These are phyloP conservation scores for Rhimphoctona megacephalus DNA, from an alignment of 2,888 invertebrate genomes.

Conservation along the genomic window DNA sequence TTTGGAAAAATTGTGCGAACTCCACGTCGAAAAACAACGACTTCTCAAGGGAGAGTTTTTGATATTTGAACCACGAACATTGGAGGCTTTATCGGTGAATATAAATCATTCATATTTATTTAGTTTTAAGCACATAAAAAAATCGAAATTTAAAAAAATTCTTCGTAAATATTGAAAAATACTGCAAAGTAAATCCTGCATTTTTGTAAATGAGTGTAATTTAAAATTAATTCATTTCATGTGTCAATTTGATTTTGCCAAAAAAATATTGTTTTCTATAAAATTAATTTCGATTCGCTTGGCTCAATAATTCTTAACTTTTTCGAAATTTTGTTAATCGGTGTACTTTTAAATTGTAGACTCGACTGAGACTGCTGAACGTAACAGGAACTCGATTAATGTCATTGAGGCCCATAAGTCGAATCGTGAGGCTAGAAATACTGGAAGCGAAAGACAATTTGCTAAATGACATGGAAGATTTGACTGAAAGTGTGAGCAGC, in stretches of 20 bases:
- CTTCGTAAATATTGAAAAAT: not conserved
- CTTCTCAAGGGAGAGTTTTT: constrained; percentile 86
- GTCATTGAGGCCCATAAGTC: constrained; percentile 86
- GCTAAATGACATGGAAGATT: constrained; percentile 86
- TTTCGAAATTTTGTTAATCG: not conserved
- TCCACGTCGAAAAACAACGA: constrained; percentile 90
- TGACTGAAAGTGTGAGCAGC: constrained; percentile 86
- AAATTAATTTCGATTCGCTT: not conserved
- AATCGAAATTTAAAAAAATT: not conserved
- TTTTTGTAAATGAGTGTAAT: not conserved
- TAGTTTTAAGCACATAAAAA: not conserved
- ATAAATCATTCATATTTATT: not conserved
- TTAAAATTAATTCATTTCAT: too few species aligned
- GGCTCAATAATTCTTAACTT: not conserved
- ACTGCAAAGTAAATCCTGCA: not conserved
- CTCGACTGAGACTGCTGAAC: constrained; percentile 87
- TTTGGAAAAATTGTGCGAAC: constrained; percentile 87
- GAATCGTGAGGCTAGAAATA: constrained; percentile 86
- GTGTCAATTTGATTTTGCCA: too few species aligned
- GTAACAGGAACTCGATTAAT: constrained; percentile 88
- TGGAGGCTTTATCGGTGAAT: constrained; percentile 87
- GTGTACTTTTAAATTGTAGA: constrained; percentile 82
- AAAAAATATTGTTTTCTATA: too few species aligned
- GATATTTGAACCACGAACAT: constrained; percentile 89
- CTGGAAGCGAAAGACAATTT: constrained; percentile 88